Base-by-base conservation (phyloP, 2,113 vertebrate genomes). In the Romanogobio albipinnatus region DNA sequence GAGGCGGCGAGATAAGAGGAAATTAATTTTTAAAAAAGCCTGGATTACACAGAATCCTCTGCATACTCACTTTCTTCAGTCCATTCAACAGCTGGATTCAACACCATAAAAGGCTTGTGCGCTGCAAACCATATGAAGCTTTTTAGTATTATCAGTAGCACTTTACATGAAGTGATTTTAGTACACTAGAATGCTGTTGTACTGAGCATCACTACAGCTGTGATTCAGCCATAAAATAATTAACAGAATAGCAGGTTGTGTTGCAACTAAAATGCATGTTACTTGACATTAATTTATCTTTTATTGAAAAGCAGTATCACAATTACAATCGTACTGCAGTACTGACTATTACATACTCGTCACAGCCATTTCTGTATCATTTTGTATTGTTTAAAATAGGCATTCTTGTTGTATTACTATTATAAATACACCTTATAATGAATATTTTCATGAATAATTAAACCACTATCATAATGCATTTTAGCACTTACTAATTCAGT, bases 21-120 rank as follows among this genome's bases (percentile, higher is more conserved):
- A 79, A 71, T 73, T 45, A 84, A 70, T 83, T 86, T 71, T 2
- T 39, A 24, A 45, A 86, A 83, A 75, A 62, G 64, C 75, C 75
- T 45, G 43, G 76, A 84, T 81, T 76, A 87, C 76, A 59, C 76
- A 58, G 66, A 66, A 45, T 9, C 81, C 75, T 68, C 66, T 76
- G 47, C 70, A 85, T 78, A 70, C 75, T 70, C 9, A 58, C 81
- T 76, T 76, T 61, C 61, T 61, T 74, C 61, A 45, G 33, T 78
- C 66, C n/a, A 15, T 68, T 14, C 51, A 39, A 7, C n/a, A 75
- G 15, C 24, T 76, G 59, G 68, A 58, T 71, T 59, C 36, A 53
- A 61, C 24, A 43, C 62, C 49, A 77, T 76, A 78, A 83, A 77
- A 83, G 62, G 39, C 66, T n/a, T 9, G 3, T 11, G 58, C 9